Conservation (phyloP, 1,140 invertebrate genomes). For the Geopemphigus sp. region DNA sequence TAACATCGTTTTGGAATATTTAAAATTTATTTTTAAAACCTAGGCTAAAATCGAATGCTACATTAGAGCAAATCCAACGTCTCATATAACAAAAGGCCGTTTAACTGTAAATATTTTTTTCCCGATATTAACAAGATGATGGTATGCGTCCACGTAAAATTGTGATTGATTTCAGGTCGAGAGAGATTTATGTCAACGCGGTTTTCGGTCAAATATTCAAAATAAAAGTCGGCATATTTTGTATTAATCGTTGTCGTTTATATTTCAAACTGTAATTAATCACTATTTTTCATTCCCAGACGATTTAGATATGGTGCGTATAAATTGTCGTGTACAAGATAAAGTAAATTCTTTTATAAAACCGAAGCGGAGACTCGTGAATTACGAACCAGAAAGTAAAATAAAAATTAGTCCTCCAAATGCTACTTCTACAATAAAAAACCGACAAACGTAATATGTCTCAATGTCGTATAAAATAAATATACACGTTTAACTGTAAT, state of each 20-base stretch:
- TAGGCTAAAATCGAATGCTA: slow-evolving; percentile 37
- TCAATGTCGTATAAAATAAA: background rate
- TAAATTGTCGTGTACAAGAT: background rate
- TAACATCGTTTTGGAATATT: background rate
- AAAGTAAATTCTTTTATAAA: slow-evolving; percentile 23
- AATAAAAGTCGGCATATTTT: slow-evolving; percentile 6
- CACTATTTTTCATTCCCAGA: background rate
- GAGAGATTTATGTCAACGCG: background rate
- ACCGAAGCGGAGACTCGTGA: background rate
- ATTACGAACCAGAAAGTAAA: background rate
- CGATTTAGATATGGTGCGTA: background rate
- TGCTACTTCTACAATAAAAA: slow-evolving; percentile 14
- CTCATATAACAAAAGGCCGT: slow-evolving; percentile 9
- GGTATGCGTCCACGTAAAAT: background rate
- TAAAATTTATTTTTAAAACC: background rate
- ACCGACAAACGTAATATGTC: background rate
- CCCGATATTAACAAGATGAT: too few species aligned
- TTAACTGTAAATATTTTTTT: slow-evolving; percentile 14
- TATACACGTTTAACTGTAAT: background rate
- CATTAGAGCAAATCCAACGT: slow-evolving; percentile 10
- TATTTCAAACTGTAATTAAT: slow-evolving; percentile 1
- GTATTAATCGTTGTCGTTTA: background rate
- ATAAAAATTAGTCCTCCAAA: slow-evolving; percentile 9
- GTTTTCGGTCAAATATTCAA: background rate
- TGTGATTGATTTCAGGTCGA: background rate